Conservation (phyloP, 2,113 vertebrate genomes). For the Eolophus roseicapilla region DNA sequence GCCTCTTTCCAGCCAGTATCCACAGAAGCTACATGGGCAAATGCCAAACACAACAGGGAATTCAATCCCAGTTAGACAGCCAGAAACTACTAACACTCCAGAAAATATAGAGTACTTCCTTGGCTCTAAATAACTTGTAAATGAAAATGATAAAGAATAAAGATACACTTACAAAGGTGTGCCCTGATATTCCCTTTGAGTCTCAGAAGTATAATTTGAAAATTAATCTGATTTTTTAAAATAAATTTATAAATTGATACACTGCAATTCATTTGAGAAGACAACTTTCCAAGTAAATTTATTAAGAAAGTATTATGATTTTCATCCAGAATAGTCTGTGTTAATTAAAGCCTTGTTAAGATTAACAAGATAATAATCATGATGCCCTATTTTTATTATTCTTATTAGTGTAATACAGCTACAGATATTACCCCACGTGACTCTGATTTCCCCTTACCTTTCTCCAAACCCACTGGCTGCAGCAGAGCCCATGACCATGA, state of each 20-base stretch:
- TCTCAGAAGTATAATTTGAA: neutral
- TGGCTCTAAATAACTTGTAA: neutral
- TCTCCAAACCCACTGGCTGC: neutral
- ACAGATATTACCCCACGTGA: neutral
- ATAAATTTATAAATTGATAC: neutral
- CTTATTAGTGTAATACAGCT: neutral
- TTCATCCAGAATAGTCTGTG: neutral
- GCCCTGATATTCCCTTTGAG: neutral
- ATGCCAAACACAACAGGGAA: neutral
- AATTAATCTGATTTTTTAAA: neutral
- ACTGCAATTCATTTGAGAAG: neutral
- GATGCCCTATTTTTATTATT: neutral
- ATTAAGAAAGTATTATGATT: neutral
- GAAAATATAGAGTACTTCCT: accelerated
- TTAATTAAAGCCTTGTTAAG: neutral
- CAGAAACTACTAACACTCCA: neutral
- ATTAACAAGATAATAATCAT: neutral
- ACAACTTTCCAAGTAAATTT: neutral
- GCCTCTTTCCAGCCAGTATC: neutral
- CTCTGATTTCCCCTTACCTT: neutral
- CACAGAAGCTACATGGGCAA: neutral
- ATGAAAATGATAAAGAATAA: neutral
- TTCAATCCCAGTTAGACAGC: neutral
- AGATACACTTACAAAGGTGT: neutral
- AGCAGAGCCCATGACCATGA: accelerated